phyloP scores from a whole-genome alignment of 2,888 invertebrate species.

The Glyphotaelius pellucidus region DNA sequence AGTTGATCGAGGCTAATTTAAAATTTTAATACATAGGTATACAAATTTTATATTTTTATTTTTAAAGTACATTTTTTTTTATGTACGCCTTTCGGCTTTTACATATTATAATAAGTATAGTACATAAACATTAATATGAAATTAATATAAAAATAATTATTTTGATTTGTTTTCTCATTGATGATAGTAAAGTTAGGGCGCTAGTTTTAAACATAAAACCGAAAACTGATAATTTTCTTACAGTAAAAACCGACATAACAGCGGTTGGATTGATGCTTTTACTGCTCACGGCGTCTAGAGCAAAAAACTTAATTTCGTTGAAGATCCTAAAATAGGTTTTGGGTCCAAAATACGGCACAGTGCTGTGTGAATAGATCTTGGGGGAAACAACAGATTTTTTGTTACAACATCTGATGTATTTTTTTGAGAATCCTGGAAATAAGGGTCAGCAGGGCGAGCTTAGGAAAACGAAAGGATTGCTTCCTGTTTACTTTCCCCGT shows the following conservation, averaged over 20 bases:
- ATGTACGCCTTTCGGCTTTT: too few species aligned
- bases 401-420: conserved; percentile 53
- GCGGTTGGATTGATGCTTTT: neutral
- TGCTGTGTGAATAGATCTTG: neutral
- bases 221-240: neutral
- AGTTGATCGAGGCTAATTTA: too few species aligned
- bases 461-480: conserved; percentile 62
- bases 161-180: too few species aligned
- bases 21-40: too few species aligned
- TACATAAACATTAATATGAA: too few species aligned
- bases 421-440: conserved; percentile 53
- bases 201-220: neutral
- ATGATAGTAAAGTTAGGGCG: too few species aligned
- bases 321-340: neutral
- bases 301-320: neutral
- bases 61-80: too few species aligned
- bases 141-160: too few species aligned
- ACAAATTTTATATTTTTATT: too few species aligned
- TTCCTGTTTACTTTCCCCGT: conserved; percentile 61
- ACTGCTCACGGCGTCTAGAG: neutral
- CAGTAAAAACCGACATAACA: neutral
- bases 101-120: too few species aligned
- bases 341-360: neutral
- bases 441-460: conserved; percentile 58
- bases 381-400: conserved; percentile 20